Base-by-base conservation (phyloP, 2,113 vertebrate species). In the Grus americana region DNA sequence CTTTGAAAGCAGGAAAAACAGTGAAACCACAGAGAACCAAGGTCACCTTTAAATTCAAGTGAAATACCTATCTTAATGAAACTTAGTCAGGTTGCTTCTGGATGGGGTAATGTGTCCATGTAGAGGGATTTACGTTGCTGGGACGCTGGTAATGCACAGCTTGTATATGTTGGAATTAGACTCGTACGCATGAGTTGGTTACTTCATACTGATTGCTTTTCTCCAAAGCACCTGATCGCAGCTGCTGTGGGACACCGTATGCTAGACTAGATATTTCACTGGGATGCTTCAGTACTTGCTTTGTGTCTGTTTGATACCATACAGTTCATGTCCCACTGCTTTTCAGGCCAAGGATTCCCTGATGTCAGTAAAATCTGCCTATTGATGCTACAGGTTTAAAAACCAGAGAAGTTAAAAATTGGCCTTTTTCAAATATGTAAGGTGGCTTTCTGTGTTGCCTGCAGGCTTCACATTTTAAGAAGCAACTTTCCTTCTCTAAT, bases 401-500 rank as follows among this genome's bases (percentile, higher is more conserved):
- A 95, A 19, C 18, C 34, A 61, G 62, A 70, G 61, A 82, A 90
- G 74, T 76, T 76, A 58, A 93, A 94, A 88, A 79, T 3, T 66
- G 82, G 42, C 82, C 75, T 88, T 93, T 93, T 86, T 73, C 61
- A 66, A 80, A 76, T 32, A 50, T 54, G 44, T 73, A 59, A 90
- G 42, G 46, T 90, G 81, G 79, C 67, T 93, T 83, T 86, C 81
- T 88, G 73, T 47, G 85, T 78, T 83, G 81, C 88, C 94, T 95
- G 81, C 75, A 42, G 92, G 92, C 73, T 92, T 83, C 75, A 93
- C 71, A 47, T 95, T 95, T 86, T 92, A 84, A 88, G 94, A 91
- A 79, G 85, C 58, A 75, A 86, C 88, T 88, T 96, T 73, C 54
- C 42, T 54, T 92, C 79, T 96, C 81, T 90, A 95, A 94, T 67